phyloP scores from a whole-genome alignment of 2,113 vertebrate genomes.

The Pyrgilauda ruficollis region DNA sequence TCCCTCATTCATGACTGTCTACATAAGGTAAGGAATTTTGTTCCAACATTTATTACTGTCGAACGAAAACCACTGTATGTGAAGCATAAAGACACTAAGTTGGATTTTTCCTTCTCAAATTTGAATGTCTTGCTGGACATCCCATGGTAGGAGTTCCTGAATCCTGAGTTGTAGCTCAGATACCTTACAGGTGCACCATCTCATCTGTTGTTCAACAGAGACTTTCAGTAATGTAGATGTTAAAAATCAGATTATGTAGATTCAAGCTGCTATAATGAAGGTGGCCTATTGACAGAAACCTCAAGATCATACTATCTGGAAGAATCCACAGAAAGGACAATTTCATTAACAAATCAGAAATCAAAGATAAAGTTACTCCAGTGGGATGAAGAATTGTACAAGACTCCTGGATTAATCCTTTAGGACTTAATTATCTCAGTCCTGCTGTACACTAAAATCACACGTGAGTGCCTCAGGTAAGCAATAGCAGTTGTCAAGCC shows the following conservation, averaged over 20 bases:
- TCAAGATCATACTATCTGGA: neutral
- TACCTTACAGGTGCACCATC: neutral
- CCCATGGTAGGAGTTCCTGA: neutral
- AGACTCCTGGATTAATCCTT: neutral
- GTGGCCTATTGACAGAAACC: neutral
- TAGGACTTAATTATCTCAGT: neutral
- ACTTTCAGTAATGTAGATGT: neutral
- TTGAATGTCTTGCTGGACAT: neutral
- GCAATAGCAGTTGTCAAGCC: neutral
- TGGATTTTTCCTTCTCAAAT: neutral
- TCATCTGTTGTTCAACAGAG: neutral
- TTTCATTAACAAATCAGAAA: neutral
- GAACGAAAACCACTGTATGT: neutral
- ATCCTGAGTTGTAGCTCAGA: neutral
- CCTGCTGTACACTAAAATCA: neutral
- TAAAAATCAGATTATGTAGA: neutral
- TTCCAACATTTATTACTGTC: neutral
- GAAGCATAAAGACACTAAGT: neutral
- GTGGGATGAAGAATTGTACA: neutral
- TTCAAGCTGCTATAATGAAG: neutral
- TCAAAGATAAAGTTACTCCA: neutral
- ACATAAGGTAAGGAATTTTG: neutral
- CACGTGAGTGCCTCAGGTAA: fast-evolving
- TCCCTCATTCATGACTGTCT: neutral
- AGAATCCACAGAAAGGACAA: neutral